Conservation (phyloP, 2,888 invertebrate genomes). For the Drosophila meridiana region DNA sequence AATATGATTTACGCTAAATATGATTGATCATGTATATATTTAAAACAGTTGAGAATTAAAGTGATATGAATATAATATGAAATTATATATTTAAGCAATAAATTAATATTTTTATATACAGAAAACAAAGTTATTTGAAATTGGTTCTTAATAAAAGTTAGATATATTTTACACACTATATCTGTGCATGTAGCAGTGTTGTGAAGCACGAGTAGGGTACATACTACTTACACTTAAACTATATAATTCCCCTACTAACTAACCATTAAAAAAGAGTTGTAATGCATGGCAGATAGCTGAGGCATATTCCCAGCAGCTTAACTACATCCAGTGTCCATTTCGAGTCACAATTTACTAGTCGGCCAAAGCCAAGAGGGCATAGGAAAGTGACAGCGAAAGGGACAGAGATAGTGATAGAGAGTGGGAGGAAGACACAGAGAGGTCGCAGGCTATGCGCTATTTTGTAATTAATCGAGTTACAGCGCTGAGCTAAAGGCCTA, state of each 20-base stretch:
- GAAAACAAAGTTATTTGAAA: neutral
- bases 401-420: neutral
- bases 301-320: conserved; percentile 9
- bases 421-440: neutral
- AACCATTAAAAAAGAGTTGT: conserved; percentile 15
- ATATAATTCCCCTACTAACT: neutral
- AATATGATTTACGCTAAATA: neutral
- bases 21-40: neutral
- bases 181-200: neutral
- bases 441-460: conserved; percentile 29
- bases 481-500: conserved; percentile 23
- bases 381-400: conserved; percentile 10
- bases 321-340: conserved; percentile 9
- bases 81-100: neutral
- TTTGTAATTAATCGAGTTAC: conserved; percentile 67
- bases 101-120: neutral
- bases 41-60: too few species aligned
- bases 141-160: neutral
- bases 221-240: neutral
- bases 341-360: conserved; percentile 17
- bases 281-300: neutral
- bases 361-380: conserved; percentile 26
- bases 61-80: neutral
- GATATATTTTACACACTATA: too few species aligned
- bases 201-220: neutral